Evolutionary conservation across 2,797 vertebrate species (phyloP).

Genomic region (Potorous gilbertii): DNA sequence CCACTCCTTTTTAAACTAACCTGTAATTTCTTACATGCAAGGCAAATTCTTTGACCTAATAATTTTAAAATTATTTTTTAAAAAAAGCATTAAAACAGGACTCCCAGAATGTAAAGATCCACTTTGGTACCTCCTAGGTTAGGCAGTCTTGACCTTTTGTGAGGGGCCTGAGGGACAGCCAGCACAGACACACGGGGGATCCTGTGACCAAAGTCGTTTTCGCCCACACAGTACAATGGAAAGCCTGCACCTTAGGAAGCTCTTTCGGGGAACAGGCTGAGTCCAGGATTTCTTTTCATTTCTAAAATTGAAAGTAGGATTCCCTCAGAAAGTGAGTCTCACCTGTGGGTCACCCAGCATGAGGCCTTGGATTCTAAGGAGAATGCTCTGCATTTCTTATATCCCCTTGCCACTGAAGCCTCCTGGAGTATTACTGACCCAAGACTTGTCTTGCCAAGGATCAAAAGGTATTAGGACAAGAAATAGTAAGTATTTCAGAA

Average conservation of each 20-base stretch:
- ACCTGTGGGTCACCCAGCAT: slow-evolving; percentile 11
- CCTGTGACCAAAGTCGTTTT: slow-evolving; percentile 64
- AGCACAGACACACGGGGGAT: background rate
- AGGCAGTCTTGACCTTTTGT: slow-evolving; percentile 79
- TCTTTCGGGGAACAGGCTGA: slow-evolving; percentile 3
- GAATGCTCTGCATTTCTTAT: slow-evolving; percentile 47
- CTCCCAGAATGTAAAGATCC: slow-evolving; percentile 71
- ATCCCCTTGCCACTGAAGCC: background rate
- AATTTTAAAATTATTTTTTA: slow-evolving; percentile 65
- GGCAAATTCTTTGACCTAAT: slow-evolving; percentile 47
- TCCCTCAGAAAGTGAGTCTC: slow-evolving; percentile 16
- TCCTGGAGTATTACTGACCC: slow-evolving; percentile 2
- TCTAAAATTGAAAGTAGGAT: slow-evolving; percentile 7
- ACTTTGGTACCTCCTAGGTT: slow-evolving; percentile 76
- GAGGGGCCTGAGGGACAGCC: slow-evolving; percentile 70
- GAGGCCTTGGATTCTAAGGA: background rate
- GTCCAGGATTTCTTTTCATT: slow-evolving; percentile 1
- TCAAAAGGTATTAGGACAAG: slow-evolving; percentile 23
- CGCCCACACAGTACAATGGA: background rate
- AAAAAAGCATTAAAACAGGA: slow-evolving; percentile 48
- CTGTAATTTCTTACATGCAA: slow-evolving; percentile 54
- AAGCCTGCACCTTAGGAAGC: slow-evolving; percentile 2
- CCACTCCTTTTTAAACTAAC: slow-evolving; percentile 5
- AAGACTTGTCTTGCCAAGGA: background rate
- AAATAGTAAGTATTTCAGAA: background rate